Conservation (phyloP, 2,113 vertebrate species). For the Prolemur simus region DNA sequence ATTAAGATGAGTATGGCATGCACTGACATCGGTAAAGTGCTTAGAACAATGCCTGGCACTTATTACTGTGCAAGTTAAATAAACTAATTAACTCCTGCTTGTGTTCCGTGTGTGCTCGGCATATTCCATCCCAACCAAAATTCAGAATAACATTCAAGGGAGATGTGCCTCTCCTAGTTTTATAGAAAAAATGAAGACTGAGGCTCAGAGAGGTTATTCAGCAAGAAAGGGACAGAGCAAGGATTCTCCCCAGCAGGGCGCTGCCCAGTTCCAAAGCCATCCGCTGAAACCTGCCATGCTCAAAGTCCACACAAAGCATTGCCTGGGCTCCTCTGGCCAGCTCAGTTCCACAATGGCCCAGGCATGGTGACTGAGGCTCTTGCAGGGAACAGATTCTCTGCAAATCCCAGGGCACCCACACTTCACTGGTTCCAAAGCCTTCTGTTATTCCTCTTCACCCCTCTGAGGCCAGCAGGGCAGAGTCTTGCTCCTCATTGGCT, state of each 20-base stretch:
- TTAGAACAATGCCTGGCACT: neutral
- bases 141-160: neutral
- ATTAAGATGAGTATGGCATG: neutral
- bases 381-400: neutral
- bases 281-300: neutral
- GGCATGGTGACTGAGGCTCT: neutral
- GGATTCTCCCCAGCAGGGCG: neutral
- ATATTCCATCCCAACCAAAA: neutral
- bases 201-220: neutral
- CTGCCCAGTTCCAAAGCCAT: neutral
- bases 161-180: neutral
- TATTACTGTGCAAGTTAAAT: neutral
- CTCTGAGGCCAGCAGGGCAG: neutral
- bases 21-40: neutral
- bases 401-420: neutral
- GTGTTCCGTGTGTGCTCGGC: neutral
- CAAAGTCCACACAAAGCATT: neutral
- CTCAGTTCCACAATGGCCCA: neutral
- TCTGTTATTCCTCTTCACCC: neutral
- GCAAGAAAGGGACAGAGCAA: neutral
- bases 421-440: neutral
- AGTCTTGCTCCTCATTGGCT: neutral
- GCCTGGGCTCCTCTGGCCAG: neutral
- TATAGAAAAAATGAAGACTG: neutral
- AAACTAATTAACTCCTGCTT: neutral